A percentile compares a stretch with the other conserved stretches of the same genome.
These are phyloP conservation scores for Lordiphosa stackelbergi DNA, from an alignment of 1,140 invertebrate genomes.

Conservation along the genomic window DNA sequence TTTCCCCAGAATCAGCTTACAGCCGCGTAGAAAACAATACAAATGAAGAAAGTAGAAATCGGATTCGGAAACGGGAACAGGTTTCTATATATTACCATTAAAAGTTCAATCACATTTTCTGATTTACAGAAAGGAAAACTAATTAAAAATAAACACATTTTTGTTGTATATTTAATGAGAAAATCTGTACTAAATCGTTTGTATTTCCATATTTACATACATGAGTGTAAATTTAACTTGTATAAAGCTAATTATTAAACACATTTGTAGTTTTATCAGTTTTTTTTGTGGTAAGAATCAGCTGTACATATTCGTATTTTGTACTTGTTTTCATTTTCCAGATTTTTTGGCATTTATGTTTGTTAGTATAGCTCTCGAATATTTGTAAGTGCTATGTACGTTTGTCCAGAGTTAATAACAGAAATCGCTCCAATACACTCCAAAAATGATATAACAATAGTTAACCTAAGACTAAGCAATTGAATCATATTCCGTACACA, in stretches of 20 bases:
- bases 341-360: conserved; percentile 9
- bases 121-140: too few species aligned
- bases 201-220: conserved; percentile 33
- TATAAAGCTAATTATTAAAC: conserved; percentile 20
- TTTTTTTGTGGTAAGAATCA: conserved; percentile 3
- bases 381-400: conserved; percentile 11
- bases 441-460: conserved; percentile 10
- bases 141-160: too few species aligned
- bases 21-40: too few species aligned
- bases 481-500: conserved; percentile 21
- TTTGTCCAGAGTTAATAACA: conserved; percentile 33
- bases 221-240: conserved; percentile 17
- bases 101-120: too few species aligned
- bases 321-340: conserved; percentile 12
- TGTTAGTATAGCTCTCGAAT: conserved; percentile 17
- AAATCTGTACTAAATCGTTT: conserved; percentile 14
- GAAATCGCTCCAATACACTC: conserved; percentile 29
- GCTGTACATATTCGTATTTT: conserved; percentile 14
- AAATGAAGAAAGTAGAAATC: too few species aligned
- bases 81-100: too few species aligned
- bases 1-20: too few species aligned
- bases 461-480: conserved; percentile 33
- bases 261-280: conserved; percentile 10
- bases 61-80: too few species aligned
- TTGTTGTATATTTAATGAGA: neutral